These are phyloP conservation scores for Eupithecia abbreviata DNA, from an alignment of 2,888 invertebrate species.

Conservation along the genomic window DNA sequence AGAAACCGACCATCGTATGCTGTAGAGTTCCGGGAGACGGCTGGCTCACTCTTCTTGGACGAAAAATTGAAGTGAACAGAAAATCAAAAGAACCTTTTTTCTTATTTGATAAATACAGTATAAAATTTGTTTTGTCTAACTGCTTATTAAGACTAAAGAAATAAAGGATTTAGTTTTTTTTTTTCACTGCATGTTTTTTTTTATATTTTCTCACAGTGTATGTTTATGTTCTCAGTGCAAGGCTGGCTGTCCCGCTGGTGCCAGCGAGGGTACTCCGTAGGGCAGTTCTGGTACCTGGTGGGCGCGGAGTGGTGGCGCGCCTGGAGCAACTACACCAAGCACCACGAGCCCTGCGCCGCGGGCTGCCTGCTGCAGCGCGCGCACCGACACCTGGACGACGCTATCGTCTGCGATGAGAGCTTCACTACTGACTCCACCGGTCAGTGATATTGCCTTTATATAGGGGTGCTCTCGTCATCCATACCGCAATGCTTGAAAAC, in stretches of 20 bases:
- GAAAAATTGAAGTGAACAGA: too few relatives aligned
- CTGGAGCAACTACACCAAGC: conserved; percentile 89
- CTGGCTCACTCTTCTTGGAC: not conserved
- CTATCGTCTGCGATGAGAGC: conserved; percentile 78
- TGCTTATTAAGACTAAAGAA: too few relatives aligned
- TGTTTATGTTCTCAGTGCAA: conserved; percentile 76
- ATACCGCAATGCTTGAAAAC: too few relatives aligned
- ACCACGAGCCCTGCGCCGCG: conserved; percentile 78
- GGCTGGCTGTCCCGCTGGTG: conserved; percentile 93
- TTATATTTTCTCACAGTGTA: not conserved
- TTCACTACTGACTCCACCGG: conserved; percentile 86
- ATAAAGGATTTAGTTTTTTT: too few relatives aligned
- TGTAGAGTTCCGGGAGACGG: too few relatives aligned
- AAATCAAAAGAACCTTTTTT: too few relatives aligned
- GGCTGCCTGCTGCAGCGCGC: conserved; percentile 55
- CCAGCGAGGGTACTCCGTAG: conserved; percentile 88
- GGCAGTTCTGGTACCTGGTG: conserved; percentile 95
- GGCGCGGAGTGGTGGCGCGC: conserved; percentile 93
- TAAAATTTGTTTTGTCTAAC: too few relatives aligned
- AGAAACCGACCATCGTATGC: not conserved
- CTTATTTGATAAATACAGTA: too few relatives aligned
- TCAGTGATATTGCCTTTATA: conserved; percentile 39
- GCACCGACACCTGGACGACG: conserved; percentile 54
- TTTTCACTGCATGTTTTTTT: not conserved
- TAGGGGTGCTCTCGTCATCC: too few relatives aligned